Base-by-base conservation (phyloP, 2,888 invertebrate genomes). In the Xanthia togata region DNA sequence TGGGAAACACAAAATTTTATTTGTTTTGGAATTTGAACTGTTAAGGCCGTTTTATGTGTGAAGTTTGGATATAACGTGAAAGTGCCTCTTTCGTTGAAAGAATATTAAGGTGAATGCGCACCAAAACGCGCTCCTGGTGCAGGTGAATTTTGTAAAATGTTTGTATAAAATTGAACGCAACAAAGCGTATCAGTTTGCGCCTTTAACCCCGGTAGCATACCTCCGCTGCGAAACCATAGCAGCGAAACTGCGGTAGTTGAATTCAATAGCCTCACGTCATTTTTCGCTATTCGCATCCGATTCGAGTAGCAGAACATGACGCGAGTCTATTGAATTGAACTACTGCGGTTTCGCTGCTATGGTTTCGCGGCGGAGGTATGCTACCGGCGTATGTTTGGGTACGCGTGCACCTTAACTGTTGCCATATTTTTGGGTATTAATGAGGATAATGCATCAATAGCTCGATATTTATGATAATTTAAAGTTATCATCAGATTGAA, bases 1-100 rank as follows among this genome's bases (percentile, higher is more conserved):
- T 84, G 60, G 69, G 78, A 81, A 82, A 84, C 85, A 83, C 84
- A 88, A 78, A 74, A 70, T 79, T 78, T 69, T 41, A 72, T 76
- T 82, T 55, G 8, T 63, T 74, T 73, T 70, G n/a, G 53, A 50
- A 74, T 74, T 47, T 55, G 17, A 55, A 50, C 50, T 60, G 20
- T 35, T 44, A 53, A 2, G 12, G 82, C 60, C 31, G n/a, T n/a
- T 50, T 38, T 31, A 5, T 75, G 47, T 41, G 53, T 55, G 38
- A 23, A 76, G 26, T 82, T 82, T 63, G 57, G 35, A 77, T 76
- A 17, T 20, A 44, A 81, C 20, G 17, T 55, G n/a, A 38, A 82
- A 82, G 57, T 64, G 57, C 76, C 57, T 76, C 41, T 82, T 76
- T 64, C 8, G 9, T 78, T 78, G 35, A 59, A 26, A 23, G 1